phyloP scores from a whole-genome alignment of 2,888 invertebrate genomes.

The Sepiola atlantica region DNA sequence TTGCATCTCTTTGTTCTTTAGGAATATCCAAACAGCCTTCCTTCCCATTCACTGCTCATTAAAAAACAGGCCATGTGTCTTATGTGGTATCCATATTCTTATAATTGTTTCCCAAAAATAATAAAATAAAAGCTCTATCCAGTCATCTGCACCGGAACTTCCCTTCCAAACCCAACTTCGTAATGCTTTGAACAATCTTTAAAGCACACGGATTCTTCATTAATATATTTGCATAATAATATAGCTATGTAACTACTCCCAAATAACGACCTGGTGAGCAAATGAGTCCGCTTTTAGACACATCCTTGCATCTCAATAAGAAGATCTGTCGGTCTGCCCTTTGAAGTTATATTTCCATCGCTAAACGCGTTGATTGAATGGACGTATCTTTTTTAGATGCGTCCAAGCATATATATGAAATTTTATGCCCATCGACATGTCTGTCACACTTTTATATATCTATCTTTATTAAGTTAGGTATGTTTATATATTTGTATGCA shows the following conservation, averaged over 20 bases:
- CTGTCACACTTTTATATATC: no score
- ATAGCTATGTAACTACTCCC: neutral
- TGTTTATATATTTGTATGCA: no score
- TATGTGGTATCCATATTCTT: neutral
- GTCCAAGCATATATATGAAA: no score
- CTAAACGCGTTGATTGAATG: no score
- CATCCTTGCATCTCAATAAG: no score
- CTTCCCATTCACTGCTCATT: neutral
- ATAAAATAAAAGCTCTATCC: neutral
- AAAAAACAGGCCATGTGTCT: neutral
- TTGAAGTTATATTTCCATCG: no score
- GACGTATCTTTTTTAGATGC: no score
- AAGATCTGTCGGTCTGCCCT: no score
- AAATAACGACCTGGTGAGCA: neutral
- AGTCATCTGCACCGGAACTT: neutral
- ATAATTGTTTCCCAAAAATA: neutral
- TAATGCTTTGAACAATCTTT: conserved; percentile 2
- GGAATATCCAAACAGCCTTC: neutral
- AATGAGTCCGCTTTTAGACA: neutral
- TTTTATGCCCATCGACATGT: no score
- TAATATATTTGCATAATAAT: conserved; percentile 20
- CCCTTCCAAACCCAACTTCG: neutral
- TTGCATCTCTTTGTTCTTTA: conserved; percentile 9
- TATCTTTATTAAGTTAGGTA: no score
- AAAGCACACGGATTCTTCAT: neutral